Evolutionary conservation across 2,797 vertebrate genomes (phyloP).

Genomic region (Pseudomugil tenellus): DNA sequence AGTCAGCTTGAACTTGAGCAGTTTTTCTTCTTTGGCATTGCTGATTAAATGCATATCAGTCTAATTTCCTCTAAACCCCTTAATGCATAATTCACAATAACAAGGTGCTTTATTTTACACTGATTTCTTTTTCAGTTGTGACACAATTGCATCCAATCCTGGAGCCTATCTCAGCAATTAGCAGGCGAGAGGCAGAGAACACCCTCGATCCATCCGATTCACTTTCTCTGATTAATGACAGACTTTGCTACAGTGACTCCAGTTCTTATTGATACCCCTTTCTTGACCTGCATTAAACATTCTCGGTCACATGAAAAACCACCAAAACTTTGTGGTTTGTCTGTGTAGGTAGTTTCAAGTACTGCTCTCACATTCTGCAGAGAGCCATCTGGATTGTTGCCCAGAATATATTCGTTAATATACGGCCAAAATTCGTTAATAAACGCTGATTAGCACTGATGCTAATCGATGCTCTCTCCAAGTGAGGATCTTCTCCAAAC

Average conservation of each 20-base stretch:
- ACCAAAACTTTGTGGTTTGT: slow-evolving; percentile 26
- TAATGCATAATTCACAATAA: neutral
- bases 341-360: slow-evolving; percentile 31
- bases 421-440: too few relatives aligned
- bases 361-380: slow-evolving; percentile 36
- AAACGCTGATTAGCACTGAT: neutral
- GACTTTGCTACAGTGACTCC: neutral
- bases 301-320: slow-evolving; percentile 13
- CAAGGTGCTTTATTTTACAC: too few relatives aligned
- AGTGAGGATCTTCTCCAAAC: slow-evolving; percentile 1
- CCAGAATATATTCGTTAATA: slow-evolving; percentile 2
- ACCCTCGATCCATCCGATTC: too few relatives aligned
- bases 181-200: too few relatives aligned
- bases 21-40: neutral
- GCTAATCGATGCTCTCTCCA: neutral
- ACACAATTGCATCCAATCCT: neutral
- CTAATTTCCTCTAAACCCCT: neutral
- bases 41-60: neutral
- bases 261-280: neutral
- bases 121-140: neutral
- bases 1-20: neutral
- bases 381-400: slow-evolving; percentile 35
- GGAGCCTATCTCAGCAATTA: too few relatives aligned
- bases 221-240: neutral
- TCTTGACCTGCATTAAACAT: neutral